A percentile compares a stretch with the other conserved stretches of the same genome.
Evolutionary conservation across 2,113 vertebrate species (phyloP).

Genomic region (Anthoscopus minutus): DNA sequence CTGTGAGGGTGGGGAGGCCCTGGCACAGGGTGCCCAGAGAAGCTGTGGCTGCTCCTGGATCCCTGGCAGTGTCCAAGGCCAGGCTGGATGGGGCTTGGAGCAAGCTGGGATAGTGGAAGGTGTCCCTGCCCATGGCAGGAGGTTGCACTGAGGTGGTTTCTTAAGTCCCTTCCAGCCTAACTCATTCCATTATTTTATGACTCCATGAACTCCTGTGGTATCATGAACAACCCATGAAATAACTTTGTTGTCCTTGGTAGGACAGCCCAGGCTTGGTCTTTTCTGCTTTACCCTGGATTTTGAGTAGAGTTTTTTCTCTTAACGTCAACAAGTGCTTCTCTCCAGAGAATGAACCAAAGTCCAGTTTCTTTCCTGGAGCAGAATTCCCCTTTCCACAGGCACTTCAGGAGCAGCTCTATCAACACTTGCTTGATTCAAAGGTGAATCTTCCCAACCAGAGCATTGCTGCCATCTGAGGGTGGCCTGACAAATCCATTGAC

Average conservation of each 20-base stretch:
- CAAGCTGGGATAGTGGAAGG: accelerated
- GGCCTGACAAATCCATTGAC: constrained; percentile 2
- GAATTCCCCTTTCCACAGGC: background rate
- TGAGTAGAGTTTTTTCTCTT: accelerated
- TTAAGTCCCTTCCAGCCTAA: background rate
- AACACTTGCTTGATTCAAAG: background rate
- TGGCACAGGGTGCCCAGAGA: background rate
- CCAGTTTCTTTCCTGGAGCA: background rate
- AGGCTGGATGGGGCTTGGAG: accelerated
- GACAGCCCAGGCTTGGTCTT: background rate
- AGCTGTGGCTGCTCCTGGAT: background rate
- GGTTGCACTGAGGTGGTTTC: background rate
- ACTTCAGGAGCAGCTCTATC: background rate
- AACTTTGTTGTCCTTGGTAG: background rate
- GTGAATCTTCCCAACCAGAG: background rate
- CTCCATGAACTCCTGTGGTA: background rate
- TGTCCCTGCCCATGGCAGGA: background rate
- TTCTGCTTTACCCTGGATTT: background rate
- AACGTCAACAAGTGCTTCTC: background rate
- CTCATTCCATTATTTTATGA: background rate
- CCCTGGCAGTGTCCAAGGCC: background rate
- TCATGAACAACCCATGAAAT: background rate
- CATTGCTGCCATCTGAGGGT: background rate
- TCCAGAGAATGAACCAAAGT: background rate
- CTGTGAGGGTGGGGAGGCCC: accelerated